Evolutionary conservation across 2,113 vertebrate genomes (phyloP), one percentile per base, ranked within the genome.

Genomic region (Mugil cephalus): DNA sequence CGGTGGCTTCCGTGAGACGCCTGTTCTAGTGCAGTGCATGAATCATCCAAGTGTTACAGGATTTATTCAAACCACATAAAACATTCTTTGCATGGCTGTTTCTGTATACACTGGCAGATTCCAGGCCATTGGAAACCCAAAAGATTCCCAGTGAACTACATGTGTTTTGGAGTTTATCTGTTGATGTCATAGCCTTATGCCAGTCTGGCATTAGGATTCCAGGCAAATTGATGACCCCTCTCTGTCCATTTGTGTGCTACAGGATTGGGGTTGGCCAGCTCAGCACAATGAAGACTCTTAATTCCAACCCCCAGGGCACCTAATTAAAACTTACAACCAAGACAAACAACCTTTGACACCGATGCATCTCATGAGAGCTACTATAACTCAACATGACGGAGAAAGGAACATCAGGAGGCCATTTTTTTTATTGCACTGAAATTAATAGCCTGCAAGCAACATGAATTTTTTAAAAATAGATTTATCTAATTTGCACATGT

Each of bases 241-340:
- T 64, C 67, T 87, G 81, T 66, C 85, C 13, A 7, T 85, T 79
- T 86, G 83, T 88, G 75, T 80, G 86, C 82, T 87, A 76, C 85
- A 82, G 85, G 70, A 90, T 91, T 90, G 77, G 75, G 82, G 82
- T 90, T 87, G 82, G 78, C 78, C 78, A 59, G 83, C 86, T 87
- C 88, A 84, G 77, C 68, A 85, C 73, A 89, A 82, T 67, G 6
- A 79, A 88, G 72, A 78, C 74, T 84, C 66, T 46, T 83, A 87
- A 85, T 80, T 78, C 83, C 86, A 79, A 80, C 75, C 86, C 87
- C 51, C 54, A 81, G 81, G 83, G 80, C 82, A 77, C 80, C 74
- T 89, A 88, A 91, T 92, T 92, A 90, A 90, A 89, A 83, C 69
- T 69, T 86, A 84, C 68, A 85, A 77, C 79, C 73, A 80, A 85